phyloP scores from a whole-genome alignment of 2,888 invertebrate species.

The Linyphia triangularis region DNA sequence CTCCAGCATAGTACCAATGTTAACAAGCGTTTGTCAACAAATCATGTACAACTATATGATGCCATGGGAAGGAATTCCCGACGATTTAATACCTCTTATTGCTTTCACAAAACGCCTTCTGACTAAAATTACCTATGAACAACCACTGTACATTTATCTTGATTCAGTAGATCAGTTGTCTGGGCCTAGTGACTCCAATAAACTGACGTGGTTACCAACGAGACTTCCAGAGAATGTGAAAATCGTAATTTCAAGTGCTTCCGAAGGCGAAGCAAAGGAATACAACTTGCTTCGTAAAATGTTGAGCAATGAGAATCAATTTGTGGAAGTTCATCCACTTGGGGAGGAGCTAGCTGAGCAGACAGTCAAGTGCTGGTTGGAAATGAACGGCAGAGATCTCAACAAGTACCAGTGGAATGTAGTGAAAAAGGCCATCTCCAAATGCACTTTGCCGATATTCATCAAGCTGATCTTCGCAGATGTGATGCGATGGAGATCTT shows the following conservation, averaged over 20 bases:
- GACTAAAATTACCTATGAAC: constrained; percentile 88
- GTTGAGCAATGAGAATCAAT: constrained; percentile 93
- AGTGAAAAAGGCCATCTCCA: constrained; percentile 94
- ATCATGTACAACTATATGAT: constrained; percentile 94
- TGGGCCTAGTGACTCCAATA: constrained; percentile 94
- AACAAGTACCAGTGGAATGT: constrained; percentile 96
- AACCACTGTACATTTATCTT: constrained; percentile 93
- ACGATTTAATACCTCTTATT: constrained; percentile 95
- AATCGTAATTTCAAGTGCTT: constrained; percentile 94
- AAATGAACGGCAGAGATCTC: constrained; percentile 90
- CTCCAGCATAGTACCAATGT: constrained; percentile 94
- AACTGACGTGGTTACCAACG: constrained; percentile 97
- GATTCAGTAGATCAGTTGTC: constrained; percentile 98
- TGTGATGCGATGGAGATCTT: constrained; percentile 97
- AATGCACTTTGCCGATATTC: constrained; percentile 96
- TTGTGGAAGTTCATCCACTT: constrained; percentile 88
- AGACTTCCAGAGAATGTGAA: constrained; percentile 93
- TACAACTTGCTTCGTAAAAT: constrained; percentile 91
- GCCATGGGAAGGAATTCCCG: constrained; percentile 95
- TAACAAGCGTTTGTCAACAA: constrained; percentile 97
- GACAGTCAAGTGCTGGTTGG: constrained; percentile 94
- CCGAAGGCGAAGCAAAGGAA: constrained; percentile 91
- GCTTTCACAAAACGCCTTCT: constrained; percentile 97
- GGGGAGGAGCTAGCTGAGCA: constrained; percentile 96
- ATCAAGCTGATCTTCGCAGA: constrained; percentile 98